phyloP scores from a whole-genome alignment of 2,113 vertebrate genomes.

The Pterocles orientalis region DNA sequence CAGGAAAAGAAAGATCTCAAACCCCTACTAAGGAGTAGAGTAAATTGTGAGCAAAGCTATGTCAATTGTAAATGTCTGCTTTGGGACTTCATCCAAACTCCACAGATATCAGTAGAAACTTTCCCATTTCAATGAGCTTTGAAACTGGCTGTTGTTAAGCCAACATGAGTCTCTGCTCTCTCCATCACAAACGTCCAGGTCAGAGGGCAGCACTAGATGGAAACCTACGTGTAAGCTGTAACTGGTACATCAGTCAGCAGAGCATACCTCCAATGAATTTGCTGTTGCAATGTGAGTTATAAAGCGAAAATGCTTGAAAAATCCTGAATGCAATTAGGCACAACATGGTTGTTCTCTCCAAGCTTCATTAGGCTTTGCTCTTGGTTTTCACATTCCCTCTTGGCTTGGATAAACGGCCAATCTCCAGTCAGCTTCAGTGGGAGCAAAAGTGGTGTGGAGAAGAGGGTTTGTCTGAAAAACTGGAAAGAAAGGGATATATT shows the following conservation, averaged over 20 bases:
- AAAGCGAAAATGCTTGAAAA: slow-evolving; percentile 50
- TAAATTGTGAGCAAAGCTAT: slow-evolving; percentile 39
- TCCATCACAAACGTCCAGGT: slow-evolving; percentile 4
- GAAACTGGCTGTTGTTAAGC: not conserved
- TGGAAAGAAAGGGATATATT: not conserved
- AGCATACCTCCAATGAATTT: slow-evolving; percentile 27
- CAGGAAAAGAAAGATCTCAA: not conserved
- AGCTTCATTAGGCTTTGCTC: slow-evolving; percentile 63
- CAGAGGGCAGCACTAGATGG: slow-evolving; percentile 32
- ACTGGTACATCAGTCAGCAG: slow-evolving; percentile 16
- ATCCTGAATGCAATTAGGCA: slow-evolving; percentile 46
- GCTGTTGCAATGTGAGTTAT: not conserved
- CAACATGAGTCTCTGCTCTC: fast-evolving
- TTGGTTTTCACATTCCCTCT: slow-evolving; percentile 37
- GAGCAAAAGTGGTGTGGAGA: not conserved
- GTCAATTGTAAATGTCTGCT: slow-evolving; percentile 21
- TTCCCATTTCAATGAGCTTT: slow-evolving; percentile 31
- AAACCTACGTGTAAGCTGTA: not conserved
- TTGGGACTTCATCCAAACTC: not conserved
- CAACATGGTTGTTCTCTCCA: slow-evolving; percentile 46
- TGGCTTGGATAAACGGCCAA: slow-evolving; percentile 15
- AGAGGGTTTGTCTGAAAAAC: not conserved
- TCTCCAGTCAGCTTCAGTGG: not conserved
- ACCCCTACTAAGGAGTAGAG: not conserved
- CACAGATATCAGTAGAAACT: not conserved